These are phyloP conservation scores for Benitochromis conjunctus DNA, from an alignment of 2,113 vertebrate genomes.

Conservation along the genomic window DNA sequence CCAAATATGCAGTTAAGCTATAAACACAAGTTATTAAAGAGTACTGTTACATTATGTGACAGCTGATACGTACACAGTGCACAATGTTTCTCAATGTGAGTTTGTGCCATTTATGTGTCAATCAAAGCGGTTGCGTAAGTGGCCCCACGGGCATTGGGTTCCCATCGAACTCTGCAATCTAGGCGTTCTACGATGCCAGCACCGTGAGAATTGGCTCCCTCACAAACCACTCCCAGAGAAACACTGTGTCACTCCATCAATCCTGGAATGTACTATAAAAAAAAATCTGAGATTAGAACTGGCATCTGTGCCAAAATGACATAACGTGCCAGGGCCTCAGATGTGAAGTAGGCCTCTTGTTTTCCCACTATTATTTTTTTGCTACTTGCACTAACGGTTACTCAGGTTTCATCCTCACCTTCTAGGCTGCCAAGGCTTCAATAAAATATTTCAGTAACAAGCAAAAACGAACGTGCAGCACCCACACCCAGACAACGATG, in stretches of 20 bases:
- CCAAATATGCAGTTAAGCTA: not conserved
- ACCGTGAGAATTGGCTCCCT: constrained; percentile 51
- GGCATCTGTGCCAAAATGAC: constrained; percentile 4
- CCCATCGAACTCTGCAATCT: constrained; percentile 39
- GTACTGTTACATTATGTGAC: not conserved
- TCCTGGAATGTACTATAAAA: constrained; percentile 41
- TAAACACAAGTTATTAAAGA: not conserved
- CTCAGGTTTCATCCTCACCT: not conserved
- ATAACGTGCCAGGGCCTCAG: not conserved
- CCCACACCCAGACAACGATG: not conserved
- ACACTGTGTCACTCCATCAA: constrained; percentile 36
- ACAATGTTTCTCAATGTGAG: not conserved
- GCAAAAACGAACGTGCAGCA: not conserved
- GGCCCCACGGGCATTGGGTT: constrained; percentile 50
- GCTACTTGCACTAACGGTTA: not conserved
- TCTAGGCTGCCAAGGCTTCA: not conserved
- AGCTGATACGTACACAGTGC: not conserved
- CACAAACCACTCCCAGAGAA: constrained; percentile 26
- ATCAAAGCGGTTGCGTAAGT: constrained; percentile 22
- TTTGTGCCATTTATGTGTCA: constrained; percentile 8
- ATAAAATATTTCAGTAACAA: not conserved
- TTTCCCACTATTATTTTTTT: not conserved
- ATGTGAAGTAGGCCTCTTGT: constrained; percentile 4
- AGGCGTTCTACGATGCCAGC: constrained; percentile 11
- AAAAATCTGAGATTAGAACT: constrained; percentile 31